Evolutionary conservation across 2,113 vertebrate species (phyloP), one percentile per base, ranked within the genome.

Genomic region (Aptenodytes patagonicus): DNA sequence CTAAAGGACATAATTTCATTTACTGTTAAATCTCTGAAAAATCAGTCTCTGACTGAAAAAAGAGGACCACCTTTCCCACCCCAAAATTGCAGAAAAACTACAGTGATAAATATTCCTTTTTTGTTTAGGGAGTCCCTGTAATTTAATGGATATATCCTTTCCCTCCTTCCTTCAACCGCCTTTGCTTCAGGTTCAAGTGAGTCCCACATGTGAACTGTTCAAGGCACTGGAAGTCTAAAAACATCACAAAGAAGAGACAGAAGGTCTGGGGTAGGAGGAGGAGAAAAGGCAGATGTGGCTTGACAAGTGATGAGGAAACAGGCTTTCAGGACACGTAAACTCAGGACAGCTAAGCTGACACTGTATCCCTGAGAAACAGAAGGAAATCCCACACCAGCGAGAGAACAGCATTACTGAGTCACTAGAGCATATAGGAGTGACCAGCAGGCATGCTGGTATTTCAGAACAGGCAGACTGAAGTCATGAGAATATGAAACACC

Each of bases 401-500:
- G 73, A 57, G 70, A 94, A 31, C 66, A 83, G 85, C 82, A 34
- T 34, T 91, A 81, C 54, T 47, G 85, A 96, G 83, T 77, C 85
- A 68, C 60, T 31, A 62, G 82, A 78, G 71, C 26, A 7, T 70
- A 62, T 64, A 79, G 55, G 73, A 91, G 46, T 18, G 24, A 87
- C 84, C 58, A 86, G 68, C 71, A 95, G 90, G 90, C 92, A 92
- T 6, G 73, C 73, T 97, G 93, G 91, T 70, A 85, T 80, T 91
- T 85, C 89, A 85, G 52, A 76, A 76, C 69, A 93, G 70, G 47
- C 80, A 80, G 66, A 62, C 87, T 96, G 94, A 97, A 96, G 94
- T 95, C 96, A 90, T 96, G 97, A 96, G 96, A 97, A 97, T 44
- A n/a, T 95, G 97, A 96, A 96, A 95, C 71, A 95, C 64, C 95